These are phyloP conservation scores for Jacana jacana DNA, from an alignment of 2,113 vertebrate species.

Conservation along the genomic window DNA sequence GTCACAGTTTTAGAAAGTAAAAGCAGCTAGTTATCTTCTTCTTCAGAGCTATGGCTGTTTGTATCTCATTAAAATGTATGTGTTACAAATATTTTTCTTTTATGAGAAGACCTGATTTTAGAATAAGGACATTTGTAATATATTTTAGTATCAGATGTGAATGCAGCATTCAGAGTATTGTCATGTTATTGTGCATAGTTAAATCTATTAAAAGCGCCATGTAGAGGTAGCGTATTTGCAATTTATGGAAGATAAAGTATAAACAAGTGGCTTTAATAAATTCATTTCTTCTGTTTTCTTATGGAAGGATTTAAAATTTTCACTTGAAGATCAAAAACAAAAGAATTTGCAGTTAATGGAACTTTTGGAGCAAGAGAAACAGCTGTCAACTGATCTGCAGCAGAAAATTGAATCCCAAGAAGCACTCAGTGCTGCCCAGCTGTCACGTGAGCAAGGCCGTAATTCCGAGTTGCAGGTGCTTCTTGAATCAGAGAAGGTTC, in stretches of 20 bases:
- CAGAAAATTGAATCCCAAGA: conserved; percentile 81
- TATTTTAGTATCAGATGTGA: neutral
- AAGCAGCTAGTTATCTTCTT: neutral
- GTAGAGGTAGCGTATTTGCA: neutral
- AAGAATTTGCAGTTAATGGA: conserved; percentile 75
- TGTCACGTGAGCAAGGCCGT: conserved; percentile 75
- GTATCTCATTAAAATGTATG: neutral
- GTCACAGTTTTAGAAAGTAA: neutral
- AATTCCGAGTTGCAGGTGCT: conserved; percentile 87
- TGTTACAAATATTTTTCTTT: neutral
- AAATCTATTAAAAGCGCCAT: neutral
- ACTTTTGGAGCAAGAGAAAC: conserved; percentile 82
- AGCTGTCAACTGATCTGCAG: conserved; percentile 76
- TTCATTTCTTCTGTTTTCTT: conserved; percentile 29
- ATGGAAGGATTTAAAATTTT: conserved; percentile 85
- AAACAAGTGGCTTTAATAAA: neutral
- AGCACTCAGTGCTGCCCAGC: conserved; percentile 66
- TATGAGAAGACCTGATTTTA: neutral
- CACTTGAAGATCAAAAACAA: conserved; percentile 83
- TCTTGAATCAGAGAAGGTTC: conserved; percentile 85
- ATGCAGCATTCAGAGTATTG: neutral
- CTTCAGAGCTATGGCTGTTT: neutral
- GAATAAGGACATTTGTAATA: neutral
- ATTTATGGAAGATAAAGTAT: neutral
- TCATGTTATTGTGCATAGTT: neutral